Evolutionary conservation across 2,113 vertebrate genomes (phyloP).

Genomic region (Leucopsar rothschildi): DNA sequence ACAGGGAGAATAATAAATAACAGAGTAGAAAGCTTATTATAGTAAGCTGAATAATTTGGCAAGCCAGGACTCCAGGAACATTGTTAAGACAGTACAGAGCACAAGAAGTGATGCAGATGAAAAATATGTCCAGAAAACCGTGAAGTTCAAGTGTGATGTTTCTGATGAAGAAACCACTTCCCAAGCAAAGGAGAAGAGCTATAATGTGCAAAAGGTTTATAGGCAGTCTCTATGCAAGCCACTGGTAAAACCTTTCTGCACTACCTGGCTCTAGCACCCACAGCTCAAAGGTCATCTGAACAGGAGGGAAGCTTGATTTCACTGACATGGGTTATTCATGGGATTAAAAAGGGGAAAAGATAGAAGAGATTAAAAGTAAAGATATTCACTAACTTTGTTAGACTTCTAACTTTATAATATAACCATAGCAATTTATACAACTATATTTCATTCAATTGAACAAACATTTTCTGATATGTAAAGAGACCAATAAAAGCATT

Average conservation of each 20-base stretch:
- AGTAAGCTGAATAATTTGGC: neutral
- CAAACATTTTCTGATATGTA: neutral
- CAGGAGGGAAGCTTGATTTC: neutral
- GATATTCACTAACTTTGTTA: neutral
- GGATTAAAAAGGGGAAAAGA: neutral
- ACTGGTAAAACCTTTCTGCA: neutral
- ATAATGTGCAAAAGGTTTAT: neutral
- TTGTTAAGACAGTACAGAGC: neutral
- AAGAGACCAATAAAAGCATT: neutral
- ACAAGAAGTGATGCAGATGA: neutral
- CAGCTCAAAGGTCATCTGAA: neutral
- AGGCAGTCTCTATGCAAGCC: neutral
- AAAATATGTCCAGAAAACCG: neutral
- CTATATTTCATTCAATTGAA: neutral
- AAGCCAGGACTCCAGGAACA: neutral
- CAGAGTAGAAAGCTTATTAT: neutral
- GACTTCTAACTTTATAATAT: neutral
- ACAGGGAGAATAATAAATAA: neutral
- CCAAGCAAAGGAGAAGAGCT: neutral
- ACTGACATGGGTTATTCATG: neutral
- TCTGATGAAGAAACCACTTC: neutral
- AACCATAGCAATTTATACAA: neutral
- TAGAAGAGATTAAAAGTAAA: neutral
- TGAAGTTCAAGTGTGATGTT: neutral
- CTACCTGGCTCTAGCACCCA: neutral